A percentile compares a stretch with the other conserved stretches of the same genome.
These are phyloP conservation scores for Steinernema feltiae DNA, from an alignment of 1,140 invertebrate species.

Conservation along the genomic window DNA sequence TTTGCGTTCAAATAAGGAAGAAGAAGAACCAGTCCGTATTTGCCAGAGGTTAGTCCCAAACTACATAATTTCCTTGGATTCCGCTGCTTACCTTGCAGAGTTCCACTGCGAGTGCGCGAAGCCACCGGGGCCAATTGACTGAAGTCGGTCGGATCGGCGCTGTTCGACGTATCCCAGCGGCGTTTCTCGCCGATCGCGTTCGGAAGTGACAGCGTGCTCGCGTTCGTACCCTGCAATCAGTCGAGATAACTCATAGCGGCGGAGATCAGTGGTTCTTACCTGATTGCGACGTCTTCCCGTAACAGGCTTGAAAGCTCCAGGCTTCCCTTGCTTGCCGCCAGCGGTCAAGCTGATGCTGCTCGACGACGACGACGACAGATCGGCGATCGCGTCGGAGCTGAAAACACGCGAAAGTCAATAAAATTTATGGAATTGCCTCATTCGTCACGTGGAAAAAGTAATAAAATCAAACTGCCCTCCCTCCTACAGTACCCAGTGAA, in stretches of 20 bases:
- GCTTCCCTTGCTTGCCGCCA: background rate
- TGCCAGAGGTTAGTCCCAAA: too few species aligned
- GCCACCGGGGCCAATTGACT: conserved; percentile 1
- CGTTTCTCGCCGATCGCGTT: conserved; percentile 22
- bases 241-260: too few species aligned
- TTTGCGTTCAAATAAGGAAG: background rate
- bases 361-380: background rate
- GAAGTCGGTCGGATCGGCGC: background rate
- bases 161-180: conserved; percentile 3
- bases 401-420: background rate
- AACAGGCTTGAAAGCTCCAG: conserved; percentile 21
- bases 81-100: background rate
- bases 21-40: background rate
- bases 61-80: background rate
- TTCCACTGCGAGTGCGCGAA: conserved; percentile 6
- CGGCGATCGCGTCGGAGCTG: background rate
- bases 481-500: too few species aligned
- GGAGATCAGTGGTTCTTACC: background rate
- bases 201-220: background rate
- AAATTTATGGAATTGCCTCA: too few species aligned
- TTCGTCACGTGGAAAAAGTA: background rate
- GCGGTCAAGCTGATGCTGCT: background rate
- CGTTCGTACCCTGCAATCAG: background rate
- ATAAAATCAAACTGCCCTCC: background rate
- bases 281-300: background rate